phyloP scores from a whole-genome alignment of 2,888 invertebrate species.

The Scaptomyza reducta region DNA sequence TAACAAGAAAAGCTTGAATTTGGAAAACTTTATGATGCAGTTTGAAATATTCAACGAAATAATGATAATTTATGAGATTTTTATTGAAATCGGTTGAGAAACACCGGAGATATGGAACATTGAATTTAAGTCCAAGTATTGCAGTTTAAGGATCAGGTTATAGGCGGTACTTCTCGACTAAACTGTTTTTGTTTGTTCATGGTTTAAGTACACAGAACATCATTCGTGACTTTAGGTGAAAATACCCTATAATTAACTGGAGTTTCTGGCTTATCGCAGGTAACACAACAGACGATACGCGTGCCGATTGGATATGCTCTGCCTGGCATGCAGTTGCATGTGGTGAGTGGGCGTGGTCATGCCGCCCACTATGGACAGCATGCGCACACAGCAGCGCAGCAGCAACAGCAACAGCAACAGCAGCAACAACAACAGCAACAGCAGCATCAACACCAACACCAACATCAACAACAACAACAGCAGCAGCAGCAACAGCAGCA shows the following conservation, averaged over 20 bases:
- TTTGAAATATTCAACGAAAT: no score
- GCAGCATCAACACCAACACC: constrained; percentile 61
- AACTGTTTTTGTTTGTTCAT: no score
- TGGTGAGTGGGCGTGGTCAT: constrained; percentile 83
- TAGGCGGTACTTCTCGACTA: no score
- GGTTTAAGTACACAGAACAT: no score
- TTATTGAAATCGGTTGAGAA: no score
- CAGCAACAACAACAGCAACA: constrained; percentile 68
- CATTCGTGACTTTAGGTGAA: neutral
- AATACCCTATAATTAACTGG: neutral
- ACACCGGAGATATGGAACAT: no score
- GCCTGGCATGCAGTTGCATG: constrained; percentile 85
- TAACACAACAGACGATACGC: constrained; percentile 85
- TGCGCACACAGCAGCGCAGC: constrained; percentile 69
- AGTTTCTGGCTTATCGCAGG: constrained; percentile 60
- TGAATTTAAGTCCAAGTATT: no score
- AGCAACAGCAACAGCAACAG: constrained; percentile 68
- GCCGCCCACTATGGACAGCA: constrained; percentile 74
- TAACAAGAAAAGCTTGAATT: no score
- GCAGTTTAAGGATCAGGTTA: no score
- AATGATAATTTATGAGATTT: no score
- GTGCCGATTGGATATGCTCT: constrained; percentile 85
- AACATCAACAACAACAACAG: constrained; percentile 35
- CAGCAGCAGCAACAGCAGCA: constrained; percentile 64
- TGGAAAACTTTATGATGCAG: no score